Conservation (phyloP, 2,888 invertebrate genomes). For the Panopea generosa region DNA sequence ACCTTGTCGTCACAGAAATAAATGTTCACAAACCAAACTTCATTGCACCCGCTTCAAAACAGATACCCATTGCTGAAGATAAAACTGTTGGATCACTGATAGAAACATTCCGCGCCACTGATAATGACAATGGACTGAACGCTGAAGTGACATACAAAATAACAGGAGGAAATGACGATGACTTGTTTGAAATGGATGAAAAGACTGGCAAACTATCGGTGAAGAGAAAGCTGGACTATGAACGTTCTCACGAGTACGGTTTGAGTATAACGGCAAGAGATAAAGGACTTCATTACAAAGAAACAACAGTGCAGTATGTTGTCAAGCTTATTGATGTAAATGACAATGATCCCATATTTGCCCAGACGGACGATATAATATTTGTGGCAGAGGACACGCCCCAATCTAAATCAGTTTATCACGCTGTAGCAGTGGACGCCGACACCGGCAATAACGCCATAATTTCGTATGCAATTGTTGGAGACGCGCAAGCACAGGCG, state of each 20-base stretch:
- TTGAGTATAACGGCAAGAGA: constrained; percentile 95
- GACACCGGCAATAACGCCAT: constrained; percentile 95
- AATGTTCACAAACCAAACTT: constrained; percentile 93
- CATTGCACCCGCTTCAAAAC: constrained; percentile 90
- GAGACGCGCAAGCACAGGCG: constrained; percentile 86
- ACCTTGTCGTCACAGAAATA: constrained; percentile 89
- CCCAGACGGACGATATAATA: constrained; percentile 91
- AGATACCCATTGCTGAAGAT: constrained; percentile 96
- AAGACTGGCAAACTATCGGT: constrained; percentile 93
- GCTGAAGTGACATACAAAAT: constrained; percentile 92
- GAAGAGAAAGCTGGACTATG: constrained; percentile 93
- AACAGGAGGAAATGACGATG: constrained; percentile 90
- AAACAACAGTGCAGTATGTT: constrained; percentile 92
- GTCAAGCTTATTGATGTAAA: constrained; percentile 95
- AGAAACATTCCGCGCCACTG: constrained; percentile 92
- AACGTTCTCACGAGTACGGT: constrained; percentile 92
- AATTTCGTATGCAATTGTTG: constrained; percentile 93
- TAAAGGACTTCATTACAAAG: constrained; percentile 92
- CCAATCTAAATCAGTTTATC: constrained; percentile 88
- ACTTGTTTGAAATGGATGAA: constrained; percentile 92
- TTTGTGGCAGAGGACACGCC: constrained; percentile 94
- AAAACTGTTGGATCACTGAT: constrained; percentile 94
- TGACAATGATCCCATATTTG: constrained; percentile 94
- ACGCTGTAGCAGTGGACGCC: constrained; percentile 92
- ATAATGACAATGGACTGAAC: constrained; percentile 95